Conservation (phyloP, 2,888 invertebrate genomes). For the Thecocarcelia acutangulata region DNA sequence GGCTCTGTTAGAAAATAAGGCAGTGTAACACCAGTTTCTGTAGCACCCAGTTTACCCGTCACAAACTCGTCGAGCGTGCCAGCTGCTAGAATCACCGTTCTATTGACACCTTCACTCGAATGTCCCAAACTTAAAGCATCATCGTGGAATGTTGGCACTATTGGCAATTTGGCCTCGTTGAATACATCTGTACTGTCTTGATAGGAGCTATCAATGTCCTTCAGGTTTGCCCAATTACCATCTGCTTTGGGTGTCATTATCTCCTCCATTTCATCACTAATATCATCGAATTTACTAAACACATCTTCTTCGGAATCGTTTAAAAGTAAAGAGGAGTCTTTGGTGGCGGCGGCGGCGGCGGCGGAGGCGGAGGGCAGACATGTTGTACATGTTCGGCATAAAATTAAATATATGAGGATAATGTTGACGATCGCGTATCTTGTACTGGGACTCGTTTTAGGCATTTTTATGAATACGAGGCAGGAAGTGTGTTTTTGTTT, state of each 20-base stretch:
- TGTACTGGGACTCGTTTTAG: constrained; percentile 56
- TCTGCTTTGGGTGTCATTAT: constrained; percentile 56
- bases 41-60: constrained; percentile 76
- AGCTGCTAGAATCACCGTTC: constrained; percentile 76
- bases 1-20: constrained; percentile 95
- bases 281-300: constrained; percentile 65
- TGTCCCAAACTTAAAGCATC: constrained; percentile 46
- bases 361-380: constrained; percentile 62
- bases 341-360: too few species aligned
- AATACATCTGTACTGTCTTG: constrained; percentile 61
- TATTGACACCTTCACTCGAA: constrained; percentile 51
- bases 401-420: constrained; percentile 63
- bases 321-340: constrained; percentile 57
- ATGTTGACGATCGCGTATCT: constrained; percentile 54
- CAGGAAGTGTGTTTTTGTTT: constrained; percentile 49
- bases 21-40: constrained; percentile 85
- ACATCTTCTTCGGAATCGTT: constrained; percentile 66
- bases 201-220: constrained; percentile 60
- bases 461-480: constrained; percentile 63
- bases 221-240: constrained; percentile 55
- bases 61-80: constrained; percentile 81
- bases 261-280: constrained; percentile 63
- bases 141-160: constrained; percentile 42
- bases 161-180: constrained; percentile 31
- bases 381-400: constrained; percentile 61